These are phyloP conservation scores for Papilio gigon DNA, from an alignment of 2,888 invertebrate species.

Conservation along the genomic window DNA sequence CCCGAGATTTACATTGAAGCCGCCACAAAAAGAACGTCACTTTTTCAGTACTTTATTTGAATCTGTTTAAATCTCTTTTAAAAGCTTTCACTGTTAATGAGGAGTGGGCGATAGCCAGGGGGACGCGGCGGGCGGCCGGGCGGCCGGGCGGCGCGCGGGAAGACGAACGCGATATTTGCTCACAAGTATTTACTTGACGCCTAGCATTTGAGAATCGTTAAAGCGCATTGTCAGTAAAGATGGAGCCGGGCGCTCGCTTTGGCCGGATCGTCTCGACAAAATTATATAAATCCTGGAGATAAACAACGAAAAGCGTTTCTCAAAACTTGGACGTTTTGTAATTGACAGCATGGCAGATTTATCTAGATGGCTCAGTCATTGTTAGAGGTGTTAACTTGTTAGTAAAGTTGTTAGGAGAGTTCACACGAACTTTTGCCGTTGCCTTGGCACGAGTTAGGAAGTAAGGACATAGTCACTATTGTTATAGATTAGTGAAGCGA, in stretches of 20 bases:
- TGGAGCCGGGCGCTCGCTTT: slow-evolving; percentile 69
- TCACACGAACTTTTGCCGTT: slow-evolving; percentile 75
- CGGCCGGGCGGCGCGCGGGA: slow-evolving; percentile 49
- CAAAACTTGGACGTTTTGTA: slow-evolving; percentile 78
- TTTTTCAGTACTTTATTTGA: slow-evolving; percentile 76
- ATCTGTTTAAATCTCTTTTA: slow-evolving; percentile 76
- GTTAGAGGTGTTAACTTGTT: slow-evolving; percentile 79
- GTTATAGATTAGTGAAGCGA: slow-evolving; percentile 67
- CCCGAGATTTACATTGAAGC: slow-evolving; percentile 76
- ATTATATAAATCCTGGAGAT: slow-evolving; percentile 59
- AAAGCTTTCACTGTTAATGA: slow-evolving; percentile 77
- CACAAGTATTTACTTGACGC: slow-evolving; percentile 75
- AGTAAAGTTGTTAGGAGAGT: slow-evolving; percentile 78
- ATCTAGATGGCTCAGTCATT: slow-evolving; percentile 81
- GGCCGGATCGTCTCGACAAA: slow-evolving; percentile 73
- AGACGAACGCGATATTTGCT: slow-evolving; percentile 67
- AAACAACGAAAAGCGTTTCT: slow-evolving; percentile 76
- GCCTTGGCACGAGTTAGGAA: slow-evolving; percentile 70
- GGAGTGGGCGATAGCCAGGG: slow-evolving; percentile 63
- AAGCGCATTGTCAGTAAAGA: slow-evolving; percentile 77
- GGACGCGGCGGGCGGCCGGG: slow-evolving; percentile 44
- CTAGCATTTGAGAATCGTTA: slow-evolving; percentile 81
- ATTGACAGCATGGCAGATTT: slow-evolving; percentile 76
- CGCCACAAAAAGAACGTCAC: slow-evolving; percentile 75
- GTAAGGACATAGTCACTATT: slow-evolving; percentile 73